Evolutionary conservation across 2,797 vertebrate genomes (phyloP).

Genomic region (Fratercula arctica): DNA sequence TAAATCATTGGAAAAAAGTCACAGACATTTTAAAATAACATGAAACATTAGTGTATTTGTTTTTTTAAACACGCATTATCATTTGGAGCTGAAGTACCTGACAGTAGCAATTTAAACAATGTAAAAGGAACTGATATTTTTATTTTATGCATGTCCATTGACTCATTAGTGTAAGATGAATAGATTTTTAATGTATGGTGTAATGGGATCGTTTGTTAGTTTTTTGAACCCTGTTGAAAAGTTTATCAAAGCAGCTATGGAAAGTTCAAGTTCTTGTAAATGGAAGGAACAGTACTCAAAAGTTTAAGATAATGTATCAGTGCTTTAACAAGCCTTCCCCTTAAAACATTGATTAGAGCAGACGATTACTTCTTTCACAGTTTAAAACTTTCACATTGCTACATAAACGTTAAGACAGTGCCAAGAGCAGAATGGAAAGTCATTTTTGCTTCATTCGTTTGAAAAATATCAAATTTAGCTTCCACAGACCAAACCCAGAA

Average conservation of each 20-base stretch:
- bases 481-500: neutral
- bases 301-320: conserved; percentile 62
- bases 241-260: conserved; percentile 53
- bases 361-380: conserved; percentile 43
- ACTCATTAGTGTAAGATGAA: conserved; percentile 57
- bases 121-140: conserved; percentile 26
- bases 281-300: conserved; percentile 31
- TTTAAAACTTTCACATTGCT: neutral
- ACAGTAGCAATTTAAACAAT: conserved; percentile 59
- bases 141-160: conserved; percentile 5
- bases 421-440: neutral
- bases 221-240: conserved; percentile 57
- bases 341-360: conserved; percentile 23
- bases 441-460: neutral
- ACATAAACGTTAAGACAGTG: neutral
- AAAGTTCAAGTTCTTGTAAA: conserved; percentile 58
- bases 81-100: conserved; percentile 51
- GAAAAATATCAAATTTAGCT: neutral
- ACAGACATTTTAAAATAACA: conserved; percentile 30
- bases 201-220: conserved; percentile 56
- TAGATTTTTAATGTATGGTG: conserved; percentile 43
- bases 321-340: conserved; percentile 48
- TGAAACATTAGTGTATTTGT: conserved; percentile 25
- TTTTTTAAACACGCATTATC: conserved; percentile 47
- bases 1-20: conserved; percentile 38